Evolutionary conservation across 2,888 invertebrate species (phyloP), one percentile per base, ranked within the genome.

Genomic region (Sphaerophoria taeniata): DNA sequence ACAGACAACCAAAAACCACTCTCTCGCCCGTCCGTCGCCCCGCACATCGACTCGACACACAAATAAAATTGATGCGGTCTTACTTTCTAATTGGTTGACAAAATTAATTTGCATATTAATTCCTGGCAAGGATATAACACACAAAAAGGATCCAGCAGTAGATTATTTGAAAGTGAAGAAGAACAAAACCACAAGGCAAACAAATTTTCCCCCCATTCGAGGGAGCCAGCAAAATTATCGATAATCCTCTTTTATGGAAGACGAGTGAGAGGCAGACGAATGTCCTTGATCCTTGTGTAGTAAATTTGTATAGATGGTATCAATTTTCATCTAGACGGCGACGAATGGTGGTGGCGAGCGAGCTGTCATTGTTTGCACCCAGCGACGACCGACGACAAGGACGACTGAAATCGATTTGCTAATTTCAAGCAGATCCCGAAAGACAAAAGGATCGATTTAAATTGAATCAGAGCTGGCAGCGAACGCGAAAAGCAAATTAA

Each of bases 41-140:
- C 24, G 24, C 24, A 58, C 60, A 49, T 55, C 34, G 45, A 67
- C 51, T 2, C 24, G 2, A 24, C n/a, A 67, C 61, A 43, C 58
- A 58, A 56, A 51, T 49, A 80, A 36, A 47, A 58, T 36, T 58
- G 55, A 51, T 73, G 67, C 61, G 81, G 81, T 85, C 81, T 81
- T 85, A 77, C 77, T 81, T 81, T 85, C 81, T 85, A 85, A 85
- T 85, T 85, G 85, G 85, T 85, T 85, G 85, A 85, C 85, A 85
- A 85, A 85, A 85, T 85, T 85, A 85, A 85, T 85, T 85, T 85
- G 85, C 85, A 85, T 85, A 85, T 85, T 85, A 85, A 85, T 85
- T 81, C 85, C 56, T 81, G 69, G 73, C 76, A 80, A 81, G 77
- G 85, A 85, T 81, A 72, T 60, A 43, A 39, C 12, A 60, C 12